Evolutionary conservation across 2,797 vertebrate genomes (phyloP).

Genomic region (Hippopotamyrus pictus): DNA sequence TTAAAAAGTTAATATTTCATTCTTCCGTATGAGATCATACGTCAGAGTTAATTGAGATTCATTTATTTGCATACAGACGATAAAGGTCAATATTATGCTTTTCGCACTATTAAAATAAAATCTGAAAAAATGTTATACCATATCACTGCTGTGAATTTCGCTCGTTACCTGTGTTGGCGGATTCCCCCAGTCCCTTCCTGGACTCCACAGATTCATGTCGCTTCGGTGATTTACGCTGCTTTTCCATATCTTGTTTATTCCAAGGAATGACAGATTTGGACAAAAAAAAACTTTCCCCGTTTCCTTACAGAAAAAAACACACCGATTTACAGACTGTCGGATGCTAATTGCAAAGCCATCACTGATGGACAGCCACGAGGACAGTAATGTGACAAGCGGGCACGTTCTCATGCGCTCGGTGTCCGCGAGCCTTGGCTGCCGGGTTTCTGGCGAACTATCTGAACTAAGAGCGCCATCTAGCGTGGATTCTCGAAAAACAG

Average conservation of each 20-base stretch:
- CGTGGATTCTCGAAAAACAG: neutral
- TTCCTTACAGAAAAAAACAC: neutral
- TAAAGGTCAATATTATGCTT: neutral
- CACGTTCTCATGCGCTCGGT: neutral
- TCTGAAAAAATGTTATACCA: neutral
- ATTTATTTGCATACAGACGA: neutral
- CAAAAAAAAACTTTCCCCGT: neutral
- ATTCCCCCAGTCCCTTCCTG: constrained; percentile 30
- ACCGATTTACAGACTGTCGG: neutral
- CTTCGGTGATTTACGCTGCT: constrained; percentile 36
- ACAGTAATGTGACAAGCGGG: neutral
- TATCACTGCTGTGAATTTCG: neutral
- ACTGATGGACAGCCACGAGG: neutral
- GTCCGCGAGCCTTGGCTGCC: neutral
- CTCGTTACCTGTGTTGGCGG: constrained; percentile 32
- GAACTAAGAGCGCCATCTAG: constrained; percentile 44
- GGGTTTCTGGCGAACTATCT: neutral
- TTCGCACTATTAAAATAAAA: neutral
- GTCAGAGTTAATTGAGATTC: neutral
- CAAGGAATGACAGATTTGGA: neutral
- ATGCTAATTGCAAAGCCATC: neutral
- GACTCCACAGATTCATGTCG: constrained; percentile 44
- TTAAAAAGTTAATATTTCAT: neutral
- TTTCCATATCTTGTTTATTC: constrained; percentile 46
- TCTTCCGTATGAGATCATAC: neutral